Base-by-base conservation (phyloP, 2,797 vertebrate genomes). In the Scomberomorus guttatus region DNA sequence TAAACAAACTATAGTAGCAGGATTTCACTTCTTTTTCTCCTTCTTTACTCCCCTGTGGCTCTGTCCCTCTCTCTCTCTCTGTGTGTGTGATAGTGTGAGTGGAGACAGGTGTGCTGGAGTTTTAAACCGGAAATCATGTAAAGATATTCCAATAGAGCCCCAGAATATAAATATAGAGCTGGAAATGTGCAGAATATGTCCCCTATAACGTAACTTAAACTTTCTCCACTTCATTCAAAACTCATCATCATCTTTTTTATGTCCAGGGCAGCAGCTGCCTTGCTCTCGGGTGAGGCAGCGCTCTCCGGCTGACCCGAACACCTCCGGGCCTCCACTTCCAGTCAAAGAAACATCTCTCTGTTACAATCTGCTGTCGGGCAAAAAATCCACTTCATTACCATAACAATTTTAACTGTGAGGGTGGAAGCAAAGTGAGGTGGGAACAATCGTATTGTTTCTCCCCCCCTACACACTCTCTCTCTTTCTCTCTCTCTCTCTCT, bases 341-440 rank as follows among this genome's bases (percentile, higher is more conserved):
- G 63, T 20, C 37, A 59, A 25, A 85, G 69, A 79, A 87, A 48
- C 79, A 11, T 71, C 66, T 75, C 79, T 84, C 66, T 80, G 79
- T 73, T 72, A 54, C 84, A 89, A 89, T 90, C 89, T 81, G 83
- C 82, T 17, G 80, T 83, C 81, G 83, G 24, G 85, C 77, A 56
- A 61, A 87, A 86, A 87, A 80, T 80, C 79, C 75, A 51, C 89
- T 83, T 92, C 93, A 94, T 95, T 94, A 91, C 59, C 94, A 94
- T 94, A 88, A 92, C 92, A 89, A 91, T 92, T 90, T 92, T 87
- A 92, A 86, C 75, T 80, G 90, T 18, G 78, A 91, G 89, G 90
- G 87, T 87, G 85, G 89, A 89, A 89, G 88, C 79, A 82, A 83
- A 85, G 82, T 77, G 90, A 92, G 88, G 83, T 88, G 84, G 92